Evolutionary conservation across 2,888 invertebrate species (phyloP), one percentile per base, ranked within the genome.

Genomic region (Biston stratarius): DNA sequence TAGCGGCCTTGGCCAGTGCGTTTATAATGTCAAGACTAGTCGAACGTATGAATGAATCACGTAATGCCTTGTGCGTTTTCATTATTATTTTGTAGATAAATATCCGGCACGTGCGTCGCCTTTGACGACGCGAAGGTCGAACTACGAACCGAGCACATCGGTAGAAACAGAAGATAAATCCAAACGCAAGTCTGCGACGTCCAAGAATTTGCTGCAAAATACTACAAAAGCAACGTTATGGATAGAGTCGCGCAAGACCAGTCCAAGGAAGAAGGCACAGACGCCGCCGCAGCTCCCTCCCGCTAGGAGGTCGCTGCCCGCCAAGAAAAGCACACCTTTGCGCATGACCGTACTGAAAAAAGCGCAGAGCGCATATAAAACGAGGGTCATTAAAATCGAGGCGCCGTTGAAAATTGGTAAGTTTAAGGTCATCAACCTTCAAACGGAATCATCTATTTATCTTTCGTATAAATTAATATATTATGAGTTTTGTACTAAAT

Each of bases 211-310:
- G 11, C 36, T 49, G 10, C 49, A 48, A 6, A 49, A 49, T 24
- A 49, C 87, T 0, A 89, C 88, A 0, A 86, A 90, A 69, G 91
- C 92, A 2, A 79, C 85, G 44, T 77, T 85, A 45, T 90, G 91
- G 91, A 90, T 90, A 57, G 88, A 89, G 76, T 88, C 88, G 0
- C 76, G 89, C 10, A 86, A 87, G 78, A 65, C 72, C 55, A 59
- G 53, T n/a, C 55, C 60, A 5, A 44, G 58, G 5, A 45, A 45
- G 57, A 53, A 24, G 38, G 45, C 44, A 10, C 51, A 5, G 47
- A 5, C 51, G 40, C 55, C 44, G 6, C 36, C 65, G 36, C 65
- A 69, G 12, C 24, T 47, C 52, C 61, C 59, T 40, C 47, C 44
- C 59, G 33, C 40, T 64, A 59, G 61, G 61, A 47, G 52, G 67